These are phyloP conservation scores for Archilochus colubris DNA, from an alignment of 2,113 vertebrate genomes.

Conservation along the genomic window DNA sequence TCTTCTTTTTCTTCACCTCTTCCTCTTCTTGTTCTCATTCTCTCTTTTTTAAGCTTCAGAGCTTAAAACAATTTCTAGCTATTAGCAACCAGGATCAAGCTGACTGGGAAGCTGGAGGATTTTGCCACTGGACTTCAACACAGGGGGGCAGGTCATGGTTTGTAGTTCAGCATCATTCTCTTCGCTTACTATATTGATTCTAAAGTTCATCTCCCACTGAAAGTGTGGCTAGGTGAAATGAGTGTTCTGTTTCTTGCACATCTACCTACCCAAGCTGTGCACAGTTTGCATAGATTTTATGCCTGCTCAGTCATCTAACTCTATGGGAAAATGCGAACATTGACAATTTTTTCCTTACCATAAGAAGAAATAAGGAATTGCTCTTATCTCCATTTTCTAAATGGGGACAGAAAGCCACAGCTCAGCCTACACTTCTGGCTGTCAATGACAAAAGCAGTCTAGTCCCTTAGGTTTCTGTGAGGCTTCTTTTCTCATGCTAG, in stretches of 20 bases:
- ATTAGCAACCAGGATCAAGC: neutral
- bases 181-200: neutral
- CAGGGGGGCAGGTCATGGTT: neutral
- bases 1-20: neutral
- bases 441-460: neutral
- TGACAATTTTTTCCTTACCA: neutral
- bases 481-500: slow-evolving; percentile 4
- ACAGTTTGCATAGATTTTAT: neutral
- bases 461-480: neutral
- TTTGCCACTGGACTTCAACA: neutral
- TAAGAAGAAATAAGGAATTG: neutral
- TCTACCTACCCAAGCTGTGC: neutral
- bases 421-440: neutral
- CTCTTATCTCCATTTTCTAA: neutral
- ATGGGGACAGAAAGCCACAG: neutral
- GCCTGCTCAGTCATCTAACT: neutral
- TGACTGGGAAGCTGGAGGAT: neutral
- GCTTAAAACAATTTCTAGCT: neutral
- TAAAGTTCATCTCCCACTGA: neutral
- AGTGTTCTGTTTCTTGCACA: neutral
- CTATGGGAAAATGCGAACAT: neutral
- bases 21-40: neutral
- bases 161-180: neutral
- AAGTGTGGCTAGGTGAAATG: neutral
- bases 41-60: neutral